Percentiles rank a stretch among this genome's conserved stretches.
phyloP scores from a whole-genome alignment of 2,888 invertebrate species.

The Prosapia bicincta region DNA sequence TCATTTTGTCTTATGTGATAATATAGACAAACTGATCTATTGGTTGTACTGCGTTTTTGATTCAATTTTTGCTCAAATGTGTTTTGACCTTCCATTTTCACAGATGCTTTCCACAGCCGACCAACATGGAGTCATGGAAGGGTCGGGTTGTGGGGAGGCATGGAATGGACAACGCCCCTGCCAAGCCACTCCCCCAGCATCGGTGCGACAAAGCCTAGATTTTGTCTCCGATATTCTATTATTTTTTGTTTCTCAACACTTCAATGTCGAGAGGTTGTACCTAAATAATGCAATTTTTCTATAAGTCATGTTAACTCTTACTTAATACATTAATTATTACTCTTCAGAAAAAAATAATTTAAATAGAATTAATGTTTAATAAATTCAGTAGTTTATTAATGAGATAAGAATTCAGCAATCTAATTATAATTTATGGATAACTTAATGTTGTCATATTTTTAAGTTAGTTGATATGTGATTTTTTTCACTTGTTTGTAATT shows the following conservation, averaged over 20 bases:
- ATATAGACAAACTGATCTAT: neutral
- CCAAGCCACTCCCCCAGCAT: constrained; percentile 18
- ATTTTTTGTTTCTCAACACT: constrained; percentile 24
- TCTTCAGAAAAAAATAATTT: too few relatives aligned
- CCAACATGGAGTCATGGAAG: constrained; percentile 31
- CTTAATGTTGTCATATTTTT: too few relatives aligned
- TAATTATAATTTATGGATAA: too few relatives aligned
- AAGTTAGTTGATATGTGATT: too few relatives aligned
- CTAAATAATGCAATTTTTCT: neutral
- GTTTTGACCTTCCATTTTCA: constrained; percentile 41
- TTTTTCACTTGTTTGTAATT: too few relatives aligned
- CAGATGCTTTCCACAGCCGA: constrained; percentile 40
- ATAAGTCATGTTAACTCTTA: neutral
- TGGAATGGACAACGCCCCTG: constrained; percentile 26
- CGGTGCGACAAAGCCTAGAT: constrained; percentile 10
- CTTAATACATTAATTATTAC: neutral
- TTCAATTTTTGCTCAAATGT: constrained; percentile 45
- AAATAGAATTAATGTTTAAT: too few relatives aligned
- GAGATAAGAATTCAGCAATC: neutral
- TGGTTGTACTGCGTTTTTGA: neutral
- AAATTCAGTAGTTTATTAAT: neutral
- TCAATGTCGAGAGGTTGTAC: constrained; percentile 19
- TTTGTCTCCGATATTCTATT: constrained; percentile 15
- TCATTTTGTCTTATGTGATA: neutral
- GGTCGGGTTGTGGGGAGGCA: constrained; percentile 35